Base-by-base conservation (phyloP, 2,888 invertebrate species). In the Drymonia ruficornis region DNA sequence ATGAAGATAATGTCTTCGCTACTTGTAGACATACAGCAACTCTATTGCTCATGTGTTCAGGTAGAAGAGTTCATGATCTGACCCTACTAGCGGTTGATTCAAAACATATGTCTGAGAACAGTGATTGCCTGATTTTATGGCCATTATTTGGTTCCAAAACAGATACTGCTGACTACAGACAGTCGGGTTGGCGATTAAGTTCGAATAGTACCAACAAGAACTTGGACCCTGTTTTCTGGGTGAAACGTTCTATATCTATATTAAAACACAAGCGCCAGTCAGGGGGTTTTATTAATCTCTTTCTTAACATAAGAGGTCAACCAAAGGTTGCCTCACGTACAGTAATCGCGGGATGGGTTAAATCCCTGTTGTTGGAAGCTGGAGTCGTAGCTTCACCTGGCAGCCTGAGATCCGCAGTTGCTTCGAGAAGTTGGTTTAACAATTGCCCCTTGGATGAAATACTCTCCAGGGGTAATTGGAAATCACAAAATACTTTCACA, bases 61-160 rank as follows among this genome's bases (percentile, higher is more conserved):
- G 68, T 0, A 29, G 68, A 42, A 52, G 70, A 13, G 49, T 72
- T 3, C 71, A 74, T 19, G 70, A 72, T 29, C 53, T 72, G 0
- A 71, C 74, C 0, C 50, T 72, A 0, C 49, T 72, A 1, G 8
- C 48, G 2, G 59, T 67, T 11, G 31, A 38, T 15, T 0, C 19
- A 0, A 28, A 55, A 0, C 8, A 45, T 16, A 19, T 18, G 0
- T 18, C 11, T 1, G n/a, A n/a, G n/a, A n/a, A n/a, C n/a, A 5
- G 9, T 3, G 23, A 23, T 7, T 7, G 7, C 7, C 46, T 73
- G 1, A 55, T 47, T 2, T 54, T 70, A 2, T 65, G 66, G 61
- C 68, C 66, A 3, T 40, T 2, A 1, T 69, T 65, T 46, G 68
- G 70, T 0, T 67, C 68, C 0, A 70, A 70, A 56, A 70, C 68